Evolutionary conservation across 2,888 invertebrate species (phyloP).

Genomic region (Aromia moschata): DNA sequence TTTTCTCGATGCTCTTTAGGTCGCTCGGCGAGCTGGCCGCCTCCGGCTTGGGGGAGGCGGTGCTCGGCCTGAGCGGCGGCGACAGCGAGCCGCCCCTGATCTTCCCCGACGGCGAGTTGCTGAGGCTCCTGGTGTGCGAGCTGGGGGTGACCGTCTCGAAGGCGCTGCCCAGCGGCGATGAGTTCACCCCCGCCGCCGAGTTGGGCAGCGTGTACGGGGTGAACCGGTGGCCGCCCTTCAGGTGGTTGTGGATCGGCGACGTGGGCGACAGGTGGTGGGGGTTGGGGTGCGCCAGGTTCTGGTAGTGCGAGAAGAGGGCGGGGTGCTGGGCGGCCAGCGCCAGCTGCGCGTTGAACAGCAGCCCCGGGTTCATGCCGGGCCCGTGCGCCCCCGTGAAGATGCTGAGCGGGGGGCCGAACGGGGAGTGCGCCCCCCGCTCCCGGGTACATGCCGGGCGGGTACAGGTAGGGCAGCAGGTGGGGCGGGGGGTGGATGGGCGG

Average conservation of each 20-base stretch:
- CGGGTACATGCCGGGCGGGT: constrained; percentile 88
- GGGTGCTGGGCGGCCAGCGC: constrained; percentile 90
- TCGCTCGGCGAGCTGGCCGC: constrained; percentile 77
- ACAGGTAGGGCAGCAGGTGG: constrained; percentile 89
- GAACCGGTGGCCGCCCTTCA: constrained; percentile 82
- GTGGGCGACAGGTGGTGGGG: constrained; percentile 66
- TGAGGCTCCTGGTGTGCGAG: constrained; percentile 72
- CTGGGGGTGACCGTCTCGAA: constrained; percentile 90
- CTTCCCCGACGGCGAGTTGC: constrained; percentile 68
- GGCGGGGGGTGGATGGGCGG: constrained; percentile 93
- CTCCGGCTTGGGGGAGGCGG: constrained; percentile 66
- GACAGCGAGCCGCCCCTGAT: constrained; percentile 63
- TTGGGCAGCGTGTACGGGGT: constrained; percentile 88
- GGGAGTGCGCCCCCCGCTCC: constrained; percentile 68
- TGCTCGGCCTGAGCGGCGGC: constrained; percentile 68
- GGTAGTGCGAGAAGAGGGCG: constrained; percentile 76
- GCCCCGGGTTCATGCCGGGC: constrained; percentile 80
- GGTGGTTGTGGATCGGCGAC: constrained; percentile 73
- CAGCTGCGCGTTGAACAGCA: constrained; percentile 89
- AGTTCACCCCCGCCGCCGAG: constrained; percentile 62
- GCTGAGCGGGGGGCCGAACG: constrained; percentile 76
- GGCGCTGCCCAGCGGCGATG: constrained; percentile 78
- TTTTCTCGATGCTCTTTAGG: constrained; percentile 95
- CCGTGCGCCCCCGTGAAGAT: constrained; percentile 70
- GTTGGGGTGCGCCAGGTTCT: constrained; percentile 71